Evolutionary conservation across 2,797 vertebrate species (phyloP).

Genomic region (Falco biarmicus): DNA sequence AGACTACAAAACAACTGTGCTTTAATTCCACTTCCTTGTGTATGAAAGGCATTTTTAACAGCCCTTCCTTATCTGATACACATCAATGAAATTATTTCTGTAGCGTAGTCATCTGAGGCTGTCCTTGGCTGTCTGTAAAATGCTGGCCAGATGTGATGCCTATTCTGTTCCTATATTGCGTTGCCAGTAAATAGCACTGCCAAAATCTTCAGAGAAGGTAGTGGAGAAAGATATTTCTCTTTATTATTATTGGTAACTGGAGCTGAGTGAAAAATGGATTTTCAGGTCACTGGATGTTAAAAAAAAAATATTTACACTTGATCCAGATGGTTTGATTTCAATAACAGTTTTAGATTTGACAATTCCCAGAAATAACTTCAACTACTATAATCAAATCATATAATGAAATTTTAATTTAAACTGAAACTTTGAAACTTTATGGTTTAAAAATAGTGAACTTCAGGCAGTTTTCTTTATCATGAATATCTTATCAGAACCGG

Average conservation of each 20-base stretch:
- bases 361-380: not conserved
- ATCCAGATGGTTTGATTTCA: not conserved
- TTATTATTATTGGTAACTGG: not conserved
- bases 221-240: not conserved
- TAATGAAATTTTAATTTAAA: not conserved
- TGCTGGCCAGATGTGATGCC: accelerated
- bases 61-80: not conserved
- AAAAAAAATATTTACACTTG: not conserved
- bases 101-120: not conserved
- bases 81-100: not conserved
- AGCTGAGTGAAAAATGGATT: not conserved
- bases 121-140: not conserved
- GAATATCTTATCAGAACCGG: not conserved
- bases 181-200: not conserved
- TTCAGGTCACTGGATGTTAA: not conserved
- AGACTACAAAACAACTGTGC: not conserved
- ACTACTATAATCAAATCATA: not conserved
- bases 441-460: not conserved
- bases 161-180: not conserved
- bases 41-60: not conserved
- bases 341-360: not conserved
- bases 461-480: not conserved
- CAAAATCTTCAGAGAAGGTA: not conserved
- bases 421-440: not conserved
- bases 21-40: not conserved